Conservation (phyloP, 2,797 vertebrate genomes). For the Microctenopoma steveboyesi region DNA sequence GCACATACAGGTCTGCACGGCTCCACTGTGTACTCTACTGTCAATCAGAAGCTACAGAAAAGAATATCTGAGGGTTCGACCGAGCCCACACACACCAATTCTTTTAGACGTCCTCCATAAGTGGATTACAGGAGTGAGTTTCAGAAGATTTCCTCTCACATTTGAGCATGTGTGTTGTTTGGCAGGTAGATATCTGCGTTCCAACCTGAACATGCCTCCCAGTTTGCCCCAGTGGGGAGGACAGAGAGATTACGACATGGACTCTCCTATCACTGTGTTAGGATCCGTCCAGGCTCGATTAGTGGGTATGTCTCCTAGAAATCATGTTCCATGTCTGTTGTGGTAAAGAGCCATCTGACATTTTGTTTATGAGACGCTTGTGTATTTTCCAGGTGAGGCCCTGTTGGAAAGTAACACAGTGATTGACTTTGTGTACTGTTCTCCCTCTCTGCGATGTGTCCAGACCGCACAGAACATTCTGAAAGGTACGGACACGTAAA, state of each 20-base stretch:
- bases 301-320: conserved; percentile 80
- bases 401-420: conserved; percentile 90
- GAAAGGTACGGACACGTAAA: conserved; percentile 83
- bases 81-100: neutral
- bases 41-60: neutral
- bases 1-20: conserved; percentile 14
- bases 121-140: neutral
- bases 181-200: conserved; percentile 91
- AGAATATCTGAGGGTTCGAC: neutral
- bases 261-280: conserved; percentile 94
- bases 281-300: conserved; percentile 92
- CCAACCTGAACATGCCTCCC: conserved; percentile 94
- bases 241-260: conserved; percentile 93
- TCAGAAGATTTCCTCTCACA: neutral
- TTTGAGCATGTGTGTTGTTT: neutral
- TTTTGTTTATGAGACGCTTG: neutral
- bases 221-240: conserved; percentile 90
- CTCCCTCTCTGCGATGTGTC: conserved; percentile 92
- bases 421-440: conserved; percentile 92
- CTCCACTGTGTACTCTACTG: no score
- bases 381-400: conserved; percentile 86
- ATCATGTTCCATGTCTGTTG: neutral
- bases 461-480: conserved; percentile 96
- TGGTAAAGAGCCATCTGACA: no score
- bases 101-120: neutral